Evolutionary conservation across 2,888 invertebrate species (phyloP), one percentile per base, ranked within the genome.

Genomic region (Axea sp.): DNA sequence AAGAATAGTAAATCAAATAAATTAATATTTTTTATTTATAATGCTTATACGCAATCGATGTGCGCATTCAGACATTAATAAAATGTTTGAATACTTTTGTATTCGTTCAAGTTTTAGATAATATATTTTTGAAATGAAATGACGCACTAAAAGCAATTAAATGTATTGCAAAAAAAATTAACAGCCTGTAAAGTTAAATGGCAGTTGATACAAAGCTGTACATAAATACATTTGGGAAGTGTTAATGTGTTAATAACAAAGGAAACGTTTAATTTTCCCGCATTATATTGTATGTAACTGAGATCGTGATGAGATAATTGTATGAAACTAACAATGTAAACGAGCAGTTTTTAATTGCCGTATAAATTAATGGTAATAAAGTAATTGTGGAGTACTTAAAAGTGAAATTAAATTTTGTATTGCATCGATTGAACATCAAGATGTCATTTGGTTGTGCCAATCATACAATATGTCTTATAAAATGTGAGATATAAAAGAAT

Each of bases 21-120:
- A 57, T 67, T 55, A 17, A 68, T 51, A 68, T 59, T 59, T 47
- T 64, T 69, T 68, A 69, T 69, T 69, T 69, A 53, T 45, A 39
- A 53, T 31, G 30, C 37, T 60, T 60, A 60, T 60, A 69, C 45
- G 35, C 15, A 35, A 35, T 11, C 6, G 43, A 68, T 14, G 17
- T 45, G 30, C 47, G 31, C 39, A 12, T 62, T 53, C 39, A 55
- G 55, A 55, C 45, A 43, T 69, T 9, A 22, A 14, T 3, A 31
- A 53, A 37, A 17, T 45, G 69, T 62, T 69, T 69, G 55, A 62
- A 55, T 62, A 69, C 43, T 62, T 62, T 69, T 69, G 55, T 69
- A 69, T 69, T 62, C 69, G 69, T 71, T 71, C 62, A 71, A 71
- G 71, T 71, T 71, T 71, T 71, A 71, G 62, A 71, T 62, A 55